Evolutionary conservation across 2,888 invertebrate genomes (phyloP).

Genomic region (Cordilura impudica): DNA sequence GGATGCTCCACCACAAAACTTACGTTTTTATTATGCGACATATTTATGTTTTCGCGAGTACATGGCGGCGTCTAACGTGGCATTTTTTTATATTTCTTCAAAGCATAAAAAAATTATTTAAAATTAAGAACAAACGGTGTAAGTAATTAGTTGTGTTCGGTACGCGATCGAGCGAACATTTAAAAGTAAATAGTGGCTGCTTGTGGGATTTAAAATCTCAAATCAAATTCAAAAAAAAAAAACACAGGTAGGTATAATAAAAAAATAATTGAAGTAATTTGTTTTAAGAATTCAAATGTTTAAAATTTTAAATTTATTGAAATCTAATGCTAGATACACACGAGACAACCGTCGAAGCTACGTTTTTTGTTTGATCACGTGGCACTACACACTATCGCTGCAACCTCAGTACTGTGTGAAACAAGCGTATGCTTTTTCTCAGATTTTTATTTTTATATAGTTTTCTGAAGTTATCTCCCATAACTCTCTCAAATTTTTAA

Average conservation of each 20-base stretch:
- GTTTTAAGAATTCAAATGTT: not conserved
- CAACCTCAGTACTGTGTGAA: too few species aligned
- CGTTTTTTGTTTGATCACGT: too few species aligned
- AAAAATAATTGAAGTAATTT: not conserved
- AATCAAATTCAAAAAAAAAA: not conserved
- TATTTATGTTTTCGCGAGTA: not conserved
- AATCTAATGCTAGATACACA: too few species aligned
- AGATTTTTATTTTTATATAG: too few species aligned
- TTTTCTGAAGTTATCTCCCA: too few species aligned
- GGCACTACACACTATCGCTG: too few species aligned
- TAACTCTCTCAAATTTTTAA: too few species aligned
- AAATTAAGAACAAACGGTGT: slow-evolving; percentile 68
- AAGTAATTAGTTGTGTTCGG: slow-evolving; percentile 70
- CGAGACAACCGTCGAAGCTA: too few species aligned
- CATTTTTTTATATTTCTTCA: slow-evolving; percentile 13
- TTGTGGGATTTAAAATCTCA: not conserved
- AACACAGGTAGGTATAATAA: too few species aligned
- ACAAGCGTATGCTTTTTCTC: too few species aligned
- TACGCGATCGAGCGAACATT: slow-evolving; percentile 72
- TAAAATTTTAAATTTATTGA: not conserved
- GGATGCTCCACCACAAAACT: not conserved
- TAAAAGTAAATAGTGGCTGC: not conserved
- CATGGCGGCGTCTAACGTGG: not conserved
- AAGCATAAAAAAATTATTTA: slow-evolving; percentile 64
- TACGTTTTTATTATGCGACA: not conserved